Evolutionary conservation across 2,888 invertebrate genomes (phyloP).

Genomic region (Acanthosepion pharaonis): DNA sequence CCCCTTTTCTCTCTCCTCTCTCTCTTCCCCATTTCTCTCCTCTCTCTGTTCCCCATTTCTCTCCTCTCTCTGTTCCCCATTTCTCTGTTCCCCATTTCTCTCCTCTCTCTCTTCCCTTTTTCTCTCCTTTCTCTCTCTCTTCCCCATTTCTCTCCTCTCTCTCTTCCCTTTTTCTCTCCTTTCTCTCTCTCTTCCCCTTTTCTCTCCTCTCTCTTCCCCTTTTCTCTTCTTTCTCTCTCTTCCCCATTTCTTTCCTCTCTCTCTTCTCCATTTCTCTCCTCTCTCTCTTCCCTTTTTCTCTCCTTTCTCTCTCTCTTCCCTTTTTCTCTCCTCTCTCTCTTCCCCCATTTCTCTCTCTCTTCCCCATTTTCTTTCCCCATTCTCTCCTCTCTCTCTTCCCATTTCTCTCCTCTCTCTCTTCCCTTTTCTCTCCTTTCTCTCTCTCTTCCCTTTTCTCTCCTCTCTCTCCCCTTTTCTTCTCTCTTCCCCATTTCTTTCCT

Average conservation of each 20-base stretch:
- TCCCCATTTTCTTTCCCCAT: fast-evolving
- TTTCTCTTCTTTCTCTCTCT: too few relatives aligned
- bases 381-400: too few relatives aligned
- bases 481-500: too few relatives aligned
- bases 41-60: neutral
- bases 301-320: neutral
- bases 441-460: too few relatives aligned
- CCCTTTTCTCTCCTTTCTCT: too few relatives aligned
- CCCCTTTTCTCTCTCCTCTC: neutral
- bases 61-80: neutral
- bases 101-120: neutral
- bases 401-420: neutral
- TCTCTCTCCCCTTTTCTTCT: too few relatives aligned
- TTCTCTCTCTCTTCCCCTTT: too few relatives aligned
- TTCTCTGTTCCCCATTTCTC: neutral
- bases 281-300: neutral
- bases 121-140: neutral
- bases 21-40: too few relatives aligned
- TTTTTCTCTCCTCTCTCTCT: neutral
- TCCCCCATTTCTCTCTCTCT: neutral
- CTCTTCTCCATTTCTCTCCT: neutral
- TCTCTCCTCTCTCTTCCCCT: too few relatives aligned
- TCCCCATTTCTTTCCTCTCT: neutral
- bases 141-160: fast-evolving
- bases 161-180: too few relatives aligned